Evolutionary conservation across 1,140 invertebrate species (phyloP).

Genomic region (Atopsyche davidsoni): DNA sequence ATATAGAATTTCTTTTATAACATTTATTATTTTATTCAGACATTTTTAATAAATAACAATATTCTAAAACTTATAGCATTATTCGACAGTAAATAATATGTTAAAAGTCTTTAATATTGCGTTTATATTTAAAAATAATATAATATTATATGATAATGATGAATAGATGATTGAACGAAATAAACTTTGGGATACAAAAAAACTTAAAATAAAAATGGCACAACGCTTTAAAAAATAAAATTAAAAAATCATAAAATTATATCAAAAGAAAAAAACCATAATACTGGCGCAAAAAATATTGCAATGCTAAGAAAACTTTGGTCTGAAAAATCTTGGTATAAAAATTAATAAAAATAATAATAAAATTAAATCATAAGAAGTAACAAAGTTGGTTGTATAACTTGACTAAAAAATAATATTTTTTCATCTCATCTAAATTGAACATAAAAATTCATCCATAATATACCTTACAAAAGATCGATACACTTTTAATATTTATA

Average conservation of each 20-base stretch:
- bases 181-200: constrained; percentile 4
- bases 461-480: too few relatives aligned
- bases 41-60: background rate
- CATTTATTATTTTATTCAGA: background rate
- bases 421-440: too few relatives aligned
- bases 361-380: background rate
- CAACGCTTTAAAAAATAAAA: background rate
- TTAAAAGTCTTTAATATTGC: constrained; percentile 2
- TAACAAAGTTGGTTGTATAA: background rate
- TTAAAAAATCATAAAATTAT: constrained; percentile 6
- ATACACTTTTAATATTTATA: too few relatives aligned
- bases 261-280: constrained; percentile 13
- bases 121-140: background rate
- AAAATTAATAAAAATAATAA: background rate
- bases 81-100: too few relatives aligned
- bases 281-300: constrained; percentile 9
- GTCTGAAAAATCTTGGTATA: background rate
- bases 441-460: too few relatives aligned
- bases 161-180: constrained; percentile 3
- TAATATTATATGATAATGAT: background rate
- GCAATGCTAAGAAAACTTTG: constrained; percentile 4
- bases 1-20: too few relatives aligned
- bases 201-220: constrained; percentile 14
- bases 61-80: too few relatives aligned
- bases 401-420: too few relatives aligned